Evolutionary conservation across 2,113 vertebrate genomes (phyloP), one percentile per base, ranked within the genome.

Genomic region (Rhipidura dahli): DNA sequence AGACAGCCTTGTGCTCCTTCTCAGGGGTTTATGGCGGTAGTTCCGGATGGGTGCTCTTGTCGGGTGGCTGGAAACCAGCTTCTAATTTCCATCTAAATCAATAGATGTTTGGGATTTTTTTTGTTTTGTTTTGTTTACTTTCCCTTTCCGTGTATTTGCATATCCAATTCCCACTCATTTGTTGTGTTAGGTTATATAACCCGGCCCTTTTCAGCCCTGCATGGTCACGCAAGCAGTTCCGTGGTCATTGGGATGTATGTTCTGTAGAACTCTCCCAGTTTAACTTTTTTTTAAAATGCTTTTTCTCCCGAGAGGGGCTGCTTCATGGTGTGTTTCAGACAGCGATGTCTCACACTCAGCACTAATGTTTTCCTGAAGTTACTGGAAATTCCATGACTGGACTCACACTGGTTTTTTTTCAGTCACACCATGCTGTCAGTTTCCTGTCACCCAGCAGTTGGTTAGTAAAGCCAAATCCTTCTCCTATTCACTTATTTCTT

Each of bases 241-340:
- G 50, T 5, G 27, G 17, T 23, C 50, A 2, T 3, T 4, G 66
- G 33, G 23, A 20, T 2, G 7, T 4, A 17, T 10, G 30, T 60
- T 20, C 53, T 27, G 16, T 1, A 0, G 31, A 13, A 21, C 31
- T 49, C 7, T 5, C 14, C 8, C 21, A 0, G 10, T 49, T 26
- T 10, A 49, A 27, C 30, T 6, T 13, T 4, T 44, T 53, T 76
- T 31, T 0, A 57, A 57, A 57, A 42, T 21, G 31, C 28, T 53
- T 60, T 68, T 65, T 19, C 35, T 42, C 15, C 23, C 2, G n/a
- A 47, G 40, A 28, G 39, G 4, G 20, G 21, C 37, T 79, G 61
- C 42, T 6, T 1, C 11, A 2, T 2, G 37, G 45, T n/a, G 20
- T 7, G 30, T 11, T 42, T 37, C 3, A 9, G 45, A 2, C 19